Percentiles rank a stretch among this genome's conserved stretches.
Conservation (phyloP, 1,140 invertebrate genomes). For the Eurosta solidaginis region DNA sequence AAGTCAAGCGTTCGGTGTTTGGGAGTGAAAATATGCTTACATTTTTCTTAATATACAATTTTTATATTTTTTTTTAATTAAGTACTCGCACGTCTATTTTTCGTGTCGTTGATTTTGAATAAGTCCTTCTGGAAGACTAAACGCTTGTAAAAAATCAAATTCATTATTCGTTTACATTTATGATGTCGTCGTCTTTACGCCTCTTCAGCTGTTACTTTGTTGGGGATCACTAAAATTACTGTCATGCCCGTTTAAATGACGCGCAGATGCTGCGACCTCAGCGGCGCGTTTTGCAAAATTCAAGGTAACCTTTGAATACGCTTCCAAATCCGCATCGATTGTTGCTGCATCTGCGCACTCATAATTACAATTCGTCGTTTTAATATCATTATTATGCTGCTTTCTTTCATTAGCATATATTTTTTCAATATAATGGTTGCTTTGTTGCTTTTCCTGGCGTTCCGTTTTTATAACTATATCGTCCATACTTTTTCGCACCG, state of each 20-base stretch:
- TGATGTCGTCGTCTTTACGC: background rate
- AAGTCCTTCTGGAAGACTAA: background rate
- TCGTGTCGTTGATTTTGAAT: background rate
- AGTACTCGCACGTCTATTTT: conserved; percentile 6
- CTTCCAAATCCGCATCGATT: background rate
- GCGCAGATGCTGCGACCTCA: background rate
- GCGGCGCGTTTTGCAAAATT: conserved; percentile 10
- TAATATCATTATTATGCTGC: background rate
- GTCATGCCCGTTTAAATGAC: conserved; percentile 1
- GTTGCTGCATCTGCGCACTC: background rate
- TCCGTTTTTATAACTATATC: background rate
- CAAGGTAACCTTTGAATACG: conserved; percentile 11
- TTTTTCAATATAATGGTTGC: background rate
- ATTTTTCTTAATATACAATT: background rate
- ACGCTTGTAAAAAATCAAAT: background rate
- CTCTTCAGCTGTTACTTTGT: background rate
- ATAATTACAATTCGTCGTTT: background rate
- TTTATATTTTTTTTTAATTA: background rate
- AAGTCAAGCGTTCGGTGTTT: background rate
- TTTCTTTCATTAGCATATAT: background rate
- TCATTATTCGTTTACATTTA: background rate
- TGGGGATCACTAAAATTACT: background rate
- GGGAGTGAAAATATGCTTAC: background rate
- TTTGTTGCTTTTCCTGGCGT: background rate
- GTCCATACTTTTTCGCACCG: too few species aligned